Conservation (phyloP, 2,113 vertebrate genomes). For the Rutilus rutilus region DNA sequence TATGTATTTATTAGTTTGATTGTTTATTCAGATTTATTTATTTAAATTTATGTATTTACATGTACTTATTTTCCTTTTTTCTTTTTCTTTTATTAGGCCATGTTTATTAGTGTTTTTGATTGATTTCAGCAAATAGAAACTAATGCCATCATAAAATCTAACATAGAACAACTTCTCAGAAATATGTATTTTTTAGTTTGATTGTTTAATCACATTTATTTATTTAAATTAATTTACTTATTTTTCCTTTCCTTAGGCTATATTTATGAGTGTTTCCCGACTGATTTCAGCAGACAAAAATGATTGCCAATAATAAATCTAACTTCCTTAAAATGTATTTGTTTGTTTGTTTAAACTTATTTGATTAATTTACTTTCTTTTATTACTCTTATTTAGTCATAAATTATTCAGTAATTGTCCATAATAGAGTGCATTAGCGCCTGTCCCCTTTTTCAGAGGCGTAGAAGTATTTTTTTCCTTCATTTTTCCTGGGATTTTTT, state of each 20-base stretch:
- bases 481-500: no score
- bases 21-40: neutral
- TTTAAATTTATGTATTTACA: neutral
- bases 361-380: neutral
- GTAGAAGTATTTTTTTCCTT: no score
- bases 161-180: neutral
- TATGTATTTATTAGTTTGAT: neutral
- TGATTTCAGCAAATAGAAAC: neutral
- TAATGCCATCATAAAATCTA: neutral
- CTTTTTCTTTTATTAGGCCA: neutral
- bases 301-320: neutral
- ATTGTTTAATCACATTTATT: neutral
- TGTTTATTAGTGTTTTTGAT: neutral
- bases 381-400: neutral
- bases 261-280: neutral
- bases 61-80: neutral
- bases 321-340: neutral
- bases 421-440: neutral
- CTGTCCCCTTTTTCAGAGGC: no score
- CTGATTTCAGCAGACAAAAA: neutral
- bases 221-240: neutral
- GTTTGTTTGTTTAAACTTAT: neutral
- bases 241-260: neutral
- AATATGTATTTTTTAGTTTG: neutral
- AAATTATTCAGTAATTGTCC: neutral